A percentile compares a stretch with the other conserved stretches of the same genome.
phyloP scores from a whole-genome alignment of 1,140 invertebrate genomes.

The Drosophila novamexicana region DNA sequence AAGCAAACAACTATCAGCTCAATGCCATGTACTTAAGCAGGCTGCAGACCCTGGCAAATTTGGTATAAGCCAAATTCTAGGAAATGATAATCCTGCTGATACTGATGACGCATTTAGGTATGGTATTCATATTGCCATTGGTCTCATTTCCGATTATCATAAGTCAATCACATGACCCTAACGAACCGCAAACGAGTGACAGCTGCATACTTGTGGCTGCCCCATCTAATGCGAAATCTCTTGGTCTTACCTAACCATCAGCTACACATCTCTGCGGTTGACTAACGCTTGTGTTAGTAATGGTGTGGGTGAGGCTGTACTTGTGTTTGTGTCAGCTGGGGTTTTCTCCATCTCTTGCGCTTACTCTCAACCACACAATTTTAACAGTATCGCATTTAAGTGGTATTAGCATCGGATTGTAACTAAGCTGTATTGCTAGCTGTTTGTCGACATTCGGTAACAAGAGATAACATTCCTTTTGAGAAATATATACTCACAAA shows the following conservation, averaged over 20 bases:
- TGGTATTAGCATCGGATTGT: slow-evolving; percentile 29
- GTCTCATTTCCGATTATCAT: slow-evolving; percentile 48
- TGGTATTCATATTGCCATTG: slow-evolving; percentile 7
- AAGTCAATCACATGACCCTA: slow-evolving; percentile 54
- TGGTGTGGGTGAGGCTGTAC: neutral
- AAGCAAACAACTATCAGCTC: slow-evolving; percentile 8
- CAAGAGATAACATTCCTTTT: neutral
- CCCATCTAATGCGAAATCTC: slow-evolving; percentile 1
- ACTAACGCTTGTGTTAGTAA: slow-evolving; percentile 41
- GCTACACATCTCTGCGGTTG: slow-evolving; percentile 41
- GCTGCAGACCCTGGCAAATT: slow-evolving; percentile 1
- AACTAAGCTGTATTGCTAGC: slow-evolving; percentile 1
- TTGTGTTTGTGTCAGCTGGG: slow-evolving; percentile 9
- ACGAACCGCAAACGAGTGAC: slow-evolving; percentile 53
- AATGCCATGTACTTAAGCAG: neutral
- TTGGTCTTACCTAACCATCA: slow-evolving; percentile 22
- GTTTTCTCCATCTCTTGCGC: neutral
- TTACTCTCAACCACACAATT: neutral
- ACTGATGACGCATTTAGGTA: slow-evolving; percentile 7
- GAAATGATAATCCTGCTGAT: slow-evolving; percentile 30
- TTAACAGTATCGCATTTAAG: slow-evolving; percentile 23
- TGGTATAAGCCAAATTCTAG: slow-evolving; percentile 6
- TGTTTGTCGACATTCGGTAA: neutral
- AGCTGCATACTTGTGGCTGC: slow-evolving; percentile 63
- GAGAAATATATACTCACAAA: neutral